A percentile compares a stretch with the other conserved stretches of the same genome.
Conservation (phyloP, 1,140 invertebrate species). For the Diorhabda elongata region DNA sequence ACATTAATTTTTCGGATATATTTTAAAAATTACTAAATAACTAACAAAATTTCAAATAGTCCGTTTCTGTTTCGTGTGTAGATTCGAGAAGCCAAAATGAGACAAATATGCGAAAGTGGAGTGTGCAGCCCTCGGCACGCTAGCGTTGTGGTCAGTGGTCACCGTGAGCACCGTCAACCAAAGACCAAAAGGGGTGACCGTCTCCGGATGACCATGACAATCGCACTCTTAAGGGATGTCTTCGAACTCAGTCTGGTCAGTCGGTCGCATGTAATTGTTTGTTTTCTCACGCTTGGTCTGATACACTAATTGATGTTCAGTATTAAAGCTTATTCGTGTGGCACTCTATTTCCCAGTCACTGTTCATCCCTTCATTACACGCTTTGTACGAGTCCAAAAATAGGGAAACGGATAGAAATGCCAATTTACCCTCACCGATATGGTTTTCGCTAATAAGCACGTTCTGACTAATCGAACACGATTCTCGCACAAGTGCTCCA, state of each 20-base stretch:
- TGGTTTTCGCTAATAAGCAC: constrained; percentile 39
- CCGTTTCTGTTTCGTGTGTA: background rate
- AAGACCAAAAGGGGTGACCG: constrained; percentile 38
- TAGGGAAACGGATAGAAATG: constrained; percentile 34
- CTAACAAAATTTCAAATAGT: constrained; percentile 5
- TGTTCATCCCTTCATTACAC: constrained; percentile 11
- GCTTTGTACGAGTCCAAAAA: constrained; percentile 34
- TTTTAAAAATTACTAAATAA: constrained; percentile 11
- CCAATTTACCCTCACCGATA: constrained; percentile 37
- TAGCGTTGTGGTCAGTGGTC: constrained; percentile 27
- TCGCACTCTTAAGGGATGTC: constrained; percentile 43
- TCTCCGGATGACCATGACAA: constrained; percentile 42
- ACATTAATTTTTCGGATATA: too few relatives aligned
- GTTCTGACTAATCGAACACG: constrained; percentile 24
- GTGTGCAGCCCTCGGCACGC: constrained; percentile 14
- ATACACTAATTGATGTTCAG: constrained; percentile 8
- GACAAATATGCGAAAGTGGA: constrained; percentile 37
- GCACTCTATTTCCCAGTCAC: constrained; percentile 4
- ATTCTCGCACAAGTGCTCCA: constrained; percentile 20
- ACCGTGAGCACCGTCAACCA: constrained; percentile 32
- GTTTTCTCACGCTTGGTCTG: constrained; percentile 23
- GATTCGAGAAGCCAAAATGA: constrained; percentile 31
- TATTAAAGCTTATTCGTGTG: background rate
- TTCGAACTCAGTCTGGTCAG: constrained; percentile 24
- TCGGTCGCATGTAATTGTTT: constrained; percentile 46